Evolutionary conservation across 2,113 vertebrate species (phyloP), one percentile per base, ranked within the genome.

Genomic region (Spea multiplicata): DNA sequence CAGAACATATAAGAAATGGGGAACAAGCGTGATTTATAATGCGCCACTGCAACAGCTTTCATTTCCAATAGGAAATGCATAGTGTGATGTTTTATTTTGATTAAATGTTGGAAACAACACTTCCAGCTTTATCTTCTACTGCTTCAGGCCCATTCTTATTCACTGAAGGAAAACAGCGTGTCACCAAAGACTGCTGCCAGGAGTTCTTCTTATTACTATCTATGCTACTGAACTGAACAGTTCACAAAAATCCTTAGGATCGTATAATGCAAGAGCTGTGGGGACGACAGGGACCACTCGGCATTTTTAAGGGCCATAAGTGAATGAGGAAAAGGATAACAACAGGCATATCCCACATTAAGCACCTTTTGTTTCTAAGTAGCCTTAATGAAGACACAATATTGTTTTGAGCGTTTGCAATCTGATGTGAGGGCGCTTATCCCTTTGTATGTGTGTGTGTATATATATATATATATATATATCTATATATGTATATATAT

Each of bases 1-100:
- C 57, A 76, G 68, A 57, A 68, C 49, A 68, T 65, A 68, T 66
- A 76, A 59, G 50, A 52, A 17, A 65, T 4, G 45, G 46, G 52
- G 66, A 76, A 66, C 65, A 66, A 57, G 44, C 65, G 69, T 76
- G 46, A 76, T 76, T 69, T 76, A 76, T 68, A 76, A 76, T 76
- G 65, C 59, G 66, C 44, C 74, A 48, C 74, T 57, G 74, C 74
- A 53, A 76, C 55, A 64, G 62, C 74, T 68, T 76, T 76, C 74
- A 76, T 76, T 76, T 57, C 47, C 52, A 30, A 59, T 68, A 13
- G 52, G 52, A 6, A 44, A 76, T 67, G 50, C 49, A 44, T 57
- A 69, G 44, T 76, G 50, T 76, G 74, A 76, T 68, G 66, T 76
- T 68, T 61, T 45, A 68, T 65, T 68, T 16, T 68, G 62, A 66